Evolutionary conservation across 1,140 invertebrate genomes (phyloP).

Genomic region (Platyscapa corneri): DNA sequence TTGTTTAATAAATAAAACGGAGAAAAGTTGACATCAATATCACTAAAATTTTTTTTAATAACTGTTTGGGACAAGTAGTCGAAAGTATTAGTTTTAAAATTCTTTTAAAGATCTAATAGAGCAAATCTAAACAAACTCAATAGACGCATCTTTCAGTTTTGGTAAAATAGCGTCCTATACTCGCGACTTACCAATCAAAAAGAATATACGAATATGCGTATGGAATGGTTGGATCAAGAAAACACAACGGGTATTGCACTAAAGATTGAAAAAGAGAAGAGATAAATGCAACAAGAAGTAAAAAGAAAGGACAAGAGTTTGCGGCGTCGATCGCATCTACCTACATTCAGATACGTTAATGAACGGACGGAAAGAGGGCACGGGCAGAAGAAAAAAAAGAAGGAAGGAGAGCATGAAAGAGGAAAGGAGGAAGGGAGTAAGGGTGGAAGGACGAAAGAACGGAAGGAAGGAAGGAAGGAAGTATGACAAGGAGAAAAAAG

Average conservation of each 20-base stretch:
- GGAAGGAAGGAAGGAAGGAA: constrained; percentile 7
- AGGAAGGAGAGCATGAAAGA: neutral
- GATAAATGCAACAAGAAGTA: neutral
- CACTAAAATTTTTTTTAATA: neutral
- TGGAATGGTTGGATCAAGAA: neutral
- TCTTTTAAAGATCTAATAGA: neutral
- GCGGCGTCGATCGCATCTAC: neutral
- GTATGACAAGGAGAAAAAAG: neutral
- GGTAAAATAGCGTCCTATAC: neutral
- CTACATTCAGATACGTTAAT: neutral
- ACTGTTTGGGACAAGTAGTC: too few relatives aligned
- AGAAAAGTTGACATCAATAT: neutral
- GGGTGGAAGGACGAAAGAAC: neutral
- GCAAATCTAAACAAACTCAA: neutral
- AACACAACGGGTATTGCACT: neutral
- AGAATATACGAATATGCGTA: neutral
- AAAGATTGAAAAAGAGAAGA: neutral
- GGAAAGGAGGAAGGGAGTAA: constrained; percentile 14
- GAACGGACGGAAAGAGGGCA: neutral
- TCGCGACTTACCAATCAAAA: neutral
- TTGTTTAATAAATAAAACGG: too few relatives aligned
- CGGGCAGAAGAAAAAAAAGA: neutral
- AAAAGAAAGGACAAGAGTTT: too few relatives aligned
- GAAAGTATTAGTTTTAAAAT: too few relatives aligned
- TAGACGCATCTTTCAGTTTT: neutral